Conservation (phyloP, 2,113 vertebrate genomes). For the Trogon surrucura region DNA sequence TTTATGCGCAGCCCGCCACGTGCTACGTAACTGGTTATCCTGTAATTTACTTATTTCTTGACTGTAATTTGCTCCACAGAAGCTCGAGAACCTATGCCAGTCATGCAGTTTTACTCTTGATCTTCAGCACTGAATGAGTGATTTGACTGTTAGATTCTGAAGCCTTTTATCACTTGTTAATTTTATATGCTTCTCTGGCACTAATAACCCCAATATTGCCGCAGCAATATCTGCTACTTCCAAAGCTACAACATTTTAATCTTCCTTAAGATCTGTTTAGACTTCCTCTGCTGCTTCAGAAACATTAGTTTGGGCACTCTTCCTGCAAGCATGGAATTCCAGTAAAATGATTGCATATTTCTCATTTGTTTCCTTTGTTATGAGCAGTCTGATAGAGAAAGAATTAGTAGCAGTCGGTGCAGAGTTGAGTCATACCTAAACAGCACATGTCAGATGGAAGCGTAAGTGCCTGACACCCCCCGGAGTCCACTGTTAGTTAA, state of each 20-base stretch:
- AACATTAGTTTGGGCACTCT: background rate
- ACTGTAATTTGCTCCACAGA: background rate
- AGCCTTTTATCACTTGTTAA: background rate
- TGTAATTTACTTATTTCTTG: background rate
- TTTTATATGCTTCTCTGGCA: background rate
- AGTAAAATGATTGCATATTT: background rate
- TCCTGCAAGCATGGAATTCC: background rate
- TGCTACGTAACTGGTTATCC: background rate
- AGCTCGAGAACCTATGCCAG: background rate
- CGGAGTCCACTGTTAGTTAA: background rate
- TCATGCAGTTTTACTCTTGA: background rate
- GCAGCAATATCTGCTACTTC: background rate
- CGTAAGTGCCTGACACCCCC: background rate
- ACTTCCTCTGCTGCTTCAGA: background rate
- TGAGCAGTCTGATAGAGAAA: background rate
- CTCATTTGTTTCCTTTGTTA: background rate
- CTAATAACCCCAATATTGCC: background rate
- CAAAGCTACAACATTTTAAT: background rate
- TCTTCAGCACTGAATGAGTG: background rate
- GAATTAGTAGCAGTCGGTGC: background rate
- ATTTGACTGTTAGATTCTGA: background rate
- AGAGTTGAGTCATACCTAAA: background rate
- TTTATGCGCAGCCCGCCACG: rapidly evolving
- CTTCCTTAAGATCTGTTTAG: background rate
- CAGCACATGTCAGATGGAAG: background rate